Base-by-base conservation (phyloP, 2,797 vertebrate genomes). In the Fistularia commersonii region DNA sequence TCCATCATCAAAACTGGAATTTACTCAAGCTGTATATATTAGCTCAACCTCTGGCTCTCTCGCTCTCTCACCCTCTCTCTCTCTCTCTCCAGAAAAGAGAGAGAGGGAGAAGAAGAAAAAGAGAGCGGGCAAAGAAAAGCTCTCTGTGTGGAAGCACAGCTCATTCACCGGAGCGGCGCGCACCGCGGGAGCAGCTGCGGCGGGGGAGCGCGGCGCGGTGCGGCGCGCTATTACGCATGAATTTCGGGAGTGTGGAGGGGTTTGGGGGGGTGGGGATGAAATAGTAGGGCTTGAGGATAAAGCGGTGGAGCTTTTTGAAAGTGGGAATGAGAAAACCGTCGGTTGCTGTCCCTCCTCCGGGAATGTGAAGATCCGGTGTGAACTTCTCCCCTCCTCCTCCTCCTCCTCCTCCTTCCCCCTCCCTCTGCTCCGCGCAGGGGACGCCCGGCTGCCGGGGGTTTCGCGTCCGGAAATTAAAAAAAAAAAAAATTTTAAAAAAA, bases 131-230 rank as follows among this genome's bases (percentile, higher is more conserved):
- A 44, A 61, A 75, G 66, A 80, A 75, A 68, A 72, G 74, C 69
- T 68, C 69, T 69, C 66, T 74, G 75, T 79, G 79, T 68, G 8
- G 62, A 57, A 72, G 77, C 69, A 51, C 68, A 57, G 69, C 68
- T 72, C 81, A 76, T 79, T 80, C 80, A 83, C 69, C 59, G n/a
- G 74, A 53, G 32, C 61, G 33, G 67, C 74, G 66, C 74, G 14
- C 64, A 37, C 51, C 39, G 74, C 51, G 11, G 31, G 7, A 32
- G 8, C 50, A 36, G 54, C 71, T 41, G 49, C 42, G 8, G 57
- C 42, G 8, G 48, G 43, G 8, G 8, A 8, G 51, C 13, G 10
- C 51, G 41, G 13, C 13, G 32, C 14, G 7, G 43, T 43, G 35
- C 33, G 4, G 3, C 38, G 38, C 9, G 12, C 12, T 40, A 9